Conservation (phyloP, 1,140 invertebrate genomes). For the Listronotus oregonensis region DNA sequence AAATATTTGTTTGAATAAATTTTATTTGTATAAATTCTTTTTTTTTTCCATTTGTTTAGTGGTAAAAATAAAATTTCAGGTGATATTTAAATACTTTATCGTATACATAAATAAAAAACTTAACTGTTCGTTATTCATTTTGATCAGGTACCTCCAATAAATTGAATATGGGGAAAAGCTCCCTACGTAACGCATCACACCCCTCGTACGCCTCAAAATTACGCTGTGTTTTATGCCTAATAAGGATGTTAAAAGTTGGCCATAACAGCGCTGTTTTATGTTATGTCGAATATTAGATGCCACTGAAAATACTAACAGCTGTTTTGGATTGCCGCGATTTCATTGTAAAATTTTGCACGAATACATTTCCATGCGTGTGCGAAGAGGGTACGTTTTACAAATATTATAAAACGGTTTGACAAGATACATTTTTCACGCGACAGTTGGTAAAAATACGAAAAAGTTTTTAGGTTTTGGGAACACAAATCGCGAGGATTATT, state of each 20-base stretch:
- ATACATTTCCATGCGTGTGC: conserved; percentile 12
- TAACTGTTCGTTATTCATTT: no score
- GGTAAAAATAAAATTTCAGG: no score
- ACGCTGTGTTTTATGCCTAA: conserved; percentile 31
- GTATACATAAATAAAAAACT: no score
- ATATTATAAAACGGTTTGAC: conserved; percentile 12
- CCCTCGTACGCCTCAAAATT: conserved; percentile 13
- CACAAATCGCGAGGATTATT: no score
- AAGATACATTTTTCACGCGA: conserved; percentile 11
- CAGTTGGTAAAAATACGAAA: no score
- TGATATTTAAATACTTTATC: no score
- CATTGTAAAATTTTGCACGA: conserved; percentile 30
- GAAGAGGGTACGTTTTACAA: conserved; percentile 15
- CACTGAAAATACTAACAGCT: conserved; percentile 25
- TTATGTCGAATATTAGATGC: conserved; percentile 30
- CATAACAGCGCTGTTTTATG: conserved; percentile 17
- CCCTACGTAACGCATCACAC: conserved; percentile 16
- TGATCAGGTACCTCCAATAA: conserved; percentile 25
- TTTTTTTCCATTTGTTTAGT: no score
- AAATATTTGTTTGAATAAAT: no score
- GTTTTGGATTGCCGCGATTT: conserved; percentile 27
- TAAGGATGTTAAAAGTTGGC: conserved; percentile 32
- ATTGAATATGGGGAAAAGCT: conserved; percentile 21
- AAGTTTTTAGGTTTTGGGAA: no score
- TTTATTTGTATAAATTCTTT: no score